Percentiles rank a stretch among this genome's conserved stretches.
These are phyloP conservation scores for Tetragnatha versicolor DNA, from an alignment of 1,140 invertebrate genomes.

Conservation along the genomic window DNA sequence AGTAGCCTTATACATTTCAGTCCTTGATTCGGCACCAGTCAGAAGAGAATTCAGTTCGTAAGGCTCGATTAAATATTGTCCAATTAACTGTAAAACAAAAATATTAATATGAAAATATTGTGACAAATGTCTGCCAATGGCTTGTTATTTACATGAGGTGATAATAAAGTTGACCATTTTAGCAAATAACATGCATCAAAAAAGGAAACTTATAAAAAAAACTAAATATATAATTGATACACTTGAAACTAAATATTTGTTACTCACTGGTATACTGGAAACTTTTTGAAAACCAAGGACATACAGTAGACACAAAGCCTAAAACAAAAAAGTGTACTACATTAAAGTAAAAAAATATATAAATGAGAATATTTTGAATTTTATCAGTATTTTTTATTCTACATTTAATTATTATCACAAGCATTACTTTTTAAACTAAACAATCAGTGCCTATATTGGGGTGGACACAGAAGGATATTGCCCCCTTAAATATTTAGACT, in stretches of 20 bases:
- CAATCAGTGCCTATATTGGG: no score
- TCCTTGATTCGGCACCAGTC: conserved; percentile 13
- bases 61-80: conserved; percentile 13
- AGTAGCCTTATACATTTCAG: conserved; percentile 39
- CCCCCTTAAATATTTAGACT: neutral
- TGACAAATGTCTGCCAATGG: neutral
- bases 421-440: neutral
- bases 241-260: neutral
- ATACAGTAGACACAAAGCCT: conserved; percentile 33
- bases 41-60: neutral
- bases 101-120: neutral
- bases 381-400: neutral
- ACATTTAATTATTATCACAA: neutral
- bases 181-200: neutral
- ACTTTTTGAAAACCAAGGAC: conserved; percentile 25
- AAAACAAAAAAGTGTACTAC: neutral
- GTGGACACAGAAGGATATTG: neutral
- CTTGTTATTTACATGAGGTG: neutral
- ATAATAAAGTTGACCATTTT: neutral
- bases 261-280: conserved; percentile 39
- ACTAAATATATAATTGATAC: neutral
- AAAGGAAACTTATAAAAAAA: neutral
- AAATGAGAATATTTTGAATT: neutral
- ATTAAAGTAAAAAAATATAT: no score
- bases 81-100: conserved; percentile 34